phyloP scores from a whole-genome alignment of 2,113 vertebrate genomes.

The Nesogale talazaci region DNA sequence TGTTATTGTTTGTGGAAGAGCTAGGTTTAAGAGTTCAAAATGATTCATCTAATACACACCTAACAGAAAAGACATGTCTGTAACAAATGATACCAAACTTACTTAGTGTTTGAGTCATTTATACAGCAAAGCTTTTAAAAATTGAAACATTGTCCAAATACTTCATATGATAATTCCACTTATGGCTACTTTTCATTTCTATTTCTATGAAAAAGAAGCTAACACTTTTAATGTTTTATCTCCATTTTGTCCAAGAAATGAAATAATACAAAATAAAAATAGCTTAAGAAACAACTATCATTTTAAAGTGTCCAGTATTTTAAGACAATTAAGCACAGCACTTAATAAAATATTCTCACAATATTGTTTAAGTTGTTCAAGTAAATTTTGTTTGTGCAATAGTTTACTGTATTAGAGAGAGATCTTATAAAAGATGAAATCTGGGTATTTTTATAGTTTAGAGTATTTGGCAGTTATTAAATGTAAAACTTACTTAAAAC shows the following conservation, averaged over 20 bases:
- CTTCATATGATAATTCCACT: background rate
- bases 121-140: background rate
- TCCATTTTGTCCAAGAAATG: background rate
- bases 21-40: background rate
- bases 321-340: too few species aligned
- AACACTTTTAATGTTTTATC: background rate
- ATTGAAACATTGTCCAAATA: constrained; percentile 11
- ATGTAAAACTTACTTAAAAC: too few species aligned
- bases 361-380: background rate
- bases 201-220: constrained; percentile 2
- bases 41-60: background rate
- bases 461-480: too few species aligned
- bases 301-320: background rate
- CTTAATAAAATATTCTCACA: constrained; percentile 48
- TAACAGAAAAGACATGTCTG: background rate
- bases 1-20: background rate
- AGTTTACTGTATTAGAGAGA: background rate
- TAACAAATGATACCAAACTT: constrained; percentile 17
- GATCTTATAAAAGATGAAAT: background rate
- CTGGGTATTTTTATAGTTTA: too few species aligned
- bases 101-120: background rate
- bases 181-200: background rate
- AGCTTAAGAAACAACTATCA: background rate
- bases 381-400: background rate
- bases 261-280: background rate